A percentile compares a stretch with the other conserved stretches of the same genome.
phyloP scores from a whole-genome alignment of 2,113 vertebrate genomes.

The Ancistrus triradiatus region DNA sequence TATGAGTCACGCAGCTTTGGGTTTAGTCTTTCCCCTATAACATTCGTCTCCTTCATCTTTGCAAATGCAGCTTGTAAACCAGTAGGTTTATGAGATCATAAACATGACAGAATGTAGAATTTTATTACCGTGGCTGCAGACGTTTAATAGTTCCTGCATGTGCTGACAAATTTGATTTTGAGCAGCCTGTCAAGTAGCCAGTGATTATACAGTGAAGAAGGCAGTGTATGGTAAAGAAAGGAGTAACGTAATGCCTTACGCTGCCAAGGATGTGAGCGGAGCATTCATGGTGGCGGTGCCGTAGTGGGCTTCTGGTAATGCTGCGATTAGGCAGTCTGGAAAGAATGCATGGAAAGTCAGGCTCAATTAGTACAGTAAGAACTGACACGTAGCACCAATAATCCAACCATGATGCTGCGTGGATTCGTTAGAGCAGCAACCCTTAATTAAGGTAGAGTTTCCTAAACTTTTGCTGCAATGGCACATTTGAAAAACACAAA shows the following conservation, averaged over 20 bases:
- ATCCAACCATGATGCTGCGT: neutral
- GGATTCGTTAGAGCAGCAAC: neutral
- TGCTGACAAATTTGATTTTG: neutral
- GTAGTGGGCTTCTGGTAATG: conserved; percentile 38
- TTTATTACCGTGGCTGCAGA: conserved; percentile 38
- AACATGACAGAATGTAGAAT: conserved; percentile 37
- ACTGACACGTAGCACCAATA: conserved; percentile 9
- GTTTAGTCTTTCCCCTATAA: neutral
- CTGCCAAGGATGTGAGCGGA: neutral
- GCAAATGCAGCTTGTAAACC: conserved; percentile 22
- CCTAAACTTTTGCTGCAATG: no score
- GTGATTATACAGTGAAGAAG: no score
- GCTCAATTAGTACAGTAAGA: conserved; percentile 10
- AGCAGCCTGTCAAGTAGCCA: no score
- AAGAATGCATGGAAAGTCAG: conserved; percentile 38
- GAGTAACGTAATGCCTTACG: neutral
- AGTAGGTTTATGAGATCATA: no score
- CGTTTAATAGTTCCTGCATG: neutral
- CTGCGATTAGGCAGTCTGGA: conserved; percentile 48
- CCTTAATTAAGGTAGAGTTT: neutral
- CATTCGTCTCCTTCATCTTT: neutral
- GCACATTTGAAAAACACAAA: no score
- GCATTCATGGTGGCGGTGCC: conserved; percentile 36
- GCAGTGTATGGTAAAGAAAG: neutral
- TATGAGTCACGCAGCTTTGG: conserved; percentile 6